Evolutionary conservation across 2,113 vertebrate genomes (phyloP).

Genomic region (Ptychochromis oligacanthus): DNA sequence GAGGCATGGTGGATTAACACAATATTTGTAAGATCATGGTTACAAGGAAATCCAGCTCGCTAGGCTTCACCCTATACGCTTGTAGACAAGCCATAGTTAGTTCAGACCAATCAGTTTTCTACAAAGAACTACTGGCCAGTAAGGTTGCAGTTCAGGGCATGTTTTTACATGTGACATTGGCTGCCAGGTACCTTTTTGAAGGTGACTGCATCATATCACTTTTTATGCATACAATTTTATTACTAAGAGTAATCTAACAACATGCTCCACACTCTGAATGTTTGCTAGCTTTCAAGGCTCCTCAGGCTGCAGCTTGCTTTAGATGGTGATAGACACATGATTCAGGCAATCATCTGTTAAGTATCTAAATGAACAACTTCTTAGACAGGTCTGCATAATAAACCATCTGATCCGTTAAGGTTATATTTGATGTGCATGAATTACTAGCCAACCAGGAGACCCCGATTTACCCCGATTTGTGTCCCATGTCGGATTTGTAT

Average conservation of each 20-base stretch:
- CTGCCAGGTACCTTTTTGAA: background rate
- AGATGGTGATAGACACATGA: background rate
- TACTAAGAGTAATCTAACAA: background rate
- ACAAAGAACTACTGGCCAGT: background rate
- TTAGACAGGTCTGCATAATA: background rate
- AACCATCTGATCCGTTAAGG: background rate
- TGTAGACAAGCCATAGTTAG: background rate
- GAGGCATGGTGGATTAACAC: fast-evolving
- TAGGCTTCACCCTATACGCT: background rate
- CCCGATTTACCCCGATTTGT: no score
- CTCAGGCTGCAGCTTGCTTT: no score
- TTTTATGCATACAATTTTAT: background rate
- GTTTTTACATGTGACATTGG: background rate
- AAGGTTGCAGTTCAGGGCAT: background rate
- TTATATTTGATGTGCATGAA: background rate
- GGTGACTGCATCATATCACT: background rate
- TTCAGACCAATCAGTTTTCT: fast-evolving
- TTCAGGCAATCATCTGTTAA: background rate
- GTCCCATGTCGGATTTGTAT: background rate
- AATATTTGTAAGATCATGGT: background rate
- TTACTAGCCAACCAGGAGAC: no score
- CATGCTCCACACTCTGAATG: background rate
- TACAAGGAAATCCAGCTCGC: background rate
- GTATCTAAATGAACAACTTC: background rate
- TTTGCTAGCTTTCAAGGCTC: background rate